Evolutionary conservation across 2,797 vertebrate genomes (phyloP), one percentile per base, ranked within the genome.

Genomic region (Salarias fasciatus): DNA sequence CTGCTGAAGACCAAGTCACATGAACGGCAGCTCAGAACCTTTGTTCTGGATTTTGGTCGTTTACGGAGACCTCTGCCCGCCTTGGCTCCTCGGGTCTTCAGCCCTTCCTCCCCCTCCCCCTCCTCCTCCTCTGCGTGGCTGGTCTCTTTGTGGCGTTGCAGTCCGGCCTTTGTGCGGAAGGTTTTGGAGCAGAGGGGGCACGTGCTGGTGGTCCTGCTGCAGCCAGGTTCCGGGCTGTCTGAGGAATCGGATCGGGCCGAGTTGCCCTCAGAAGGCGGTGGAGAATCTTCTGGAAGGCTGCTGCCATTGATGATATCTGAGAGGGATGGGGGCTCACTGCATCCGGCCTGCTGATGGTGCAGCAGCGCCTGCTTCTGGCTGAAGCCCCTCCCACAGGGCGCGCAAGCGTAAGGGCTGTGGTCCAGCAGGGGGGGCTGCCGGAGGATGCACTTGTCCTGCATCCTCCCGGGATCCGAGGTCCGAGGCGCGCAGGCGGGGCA

Each of bases 281-380:
- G 77, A 15, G 83, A 84, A 46, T 77, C 62, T 4, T 63, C 69
- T 2, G 71, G 70, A 30, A 77, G 76, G 55, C 75, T 67, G 14
- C 50, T 43, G 2, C 50, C 40, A 8, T 77, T 62, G 0, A 44
- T 68, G 1, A 43, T 28, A 8, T 61, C 56, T 1, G 69, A 64
- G 0, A 67, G 43, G 0, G 66, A 69, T 0, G 69, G 43, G 1
- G 66, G 79, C 55, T 85, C 67, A 11, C 83, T 75, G 48, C 85
- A 90, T 4, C 86, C 87, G 0, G 89, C 89, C 73, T 92, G 90
- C 74, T 93, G 91, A 60, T 93, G 91, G 52, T 88, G 86, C 46
- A 92, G 74, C 55, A 93, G 65, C 15, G 91, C 90, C 68, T 91
- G 88, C 46, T 92, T 93, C 56, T 91, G 90, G 61, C 73, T 83